Conservation (phyloP, 2,888 invertebrate genomes). For the Monochamus alternatus region DNA sequence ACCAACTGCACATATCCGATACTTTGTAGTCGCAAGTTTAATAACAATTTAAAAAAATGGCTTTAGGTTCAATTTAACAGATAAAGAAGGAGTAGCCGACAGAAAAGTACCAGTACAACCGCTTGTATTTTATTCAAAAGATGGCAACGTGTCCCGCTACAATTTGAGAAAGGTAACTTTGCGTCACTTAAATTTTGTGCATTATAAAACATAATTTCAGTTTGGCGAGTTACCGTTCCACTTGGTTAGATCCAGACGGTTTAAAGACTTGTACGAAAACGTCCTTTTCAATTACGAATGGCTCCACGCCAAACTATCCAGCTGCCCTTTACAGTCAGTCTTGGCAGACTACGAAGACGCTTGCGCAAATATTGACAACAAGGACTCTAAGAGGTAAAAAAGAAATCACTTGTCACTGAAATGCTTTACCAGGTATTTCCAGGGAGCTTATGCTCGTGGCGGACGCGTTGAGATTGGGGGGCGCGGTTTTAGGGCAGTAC, state of each 20-base stretch:
- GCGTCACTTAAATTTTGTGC: background rate
- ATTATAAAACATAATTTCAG: constrained; percentile 69
- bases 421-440: constrained; percentile 53
- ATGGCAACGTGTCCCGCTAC: constrained; percentile 90
- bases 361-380: constrained; percentile 84
- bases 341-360: constrained; percentile 97
- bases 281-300: constrained; percentile 98
- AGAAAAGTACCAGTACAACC: constrained; percentile 97
- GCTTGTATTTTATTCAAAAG: constrained; percentile 90
- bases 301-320: constrained; percentile 95
- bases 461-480: constrained; percentile 93
- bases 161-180: constrained; percentile 89
- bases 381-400: constrained; percentile 82
- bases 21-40: background rate
- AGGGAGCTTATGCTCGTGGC: constrained; percentile 94
- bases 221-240: constrained; percentile 97
- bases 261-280: constrained; percentile 90
- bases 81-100: constrained; percentile 92
- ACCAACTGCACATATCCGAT: background rate
- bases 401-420: too few relatives aligned
- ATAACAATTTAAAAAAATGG: constrained; percentile 36
- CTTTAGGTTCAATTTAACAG: constrained; percentile 82
- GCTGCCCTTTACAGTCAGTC: constrained; percentile 95
- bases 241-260: constrained; percentile 90
- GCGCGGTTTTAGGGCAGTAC: constrained; percentile 92